Evolutionary conservation across 2,113 vertebrate genomes (phyloP), one percentile per base, ranked within the genome.

Genomic region (Callaeas wilsoni): DNA sequence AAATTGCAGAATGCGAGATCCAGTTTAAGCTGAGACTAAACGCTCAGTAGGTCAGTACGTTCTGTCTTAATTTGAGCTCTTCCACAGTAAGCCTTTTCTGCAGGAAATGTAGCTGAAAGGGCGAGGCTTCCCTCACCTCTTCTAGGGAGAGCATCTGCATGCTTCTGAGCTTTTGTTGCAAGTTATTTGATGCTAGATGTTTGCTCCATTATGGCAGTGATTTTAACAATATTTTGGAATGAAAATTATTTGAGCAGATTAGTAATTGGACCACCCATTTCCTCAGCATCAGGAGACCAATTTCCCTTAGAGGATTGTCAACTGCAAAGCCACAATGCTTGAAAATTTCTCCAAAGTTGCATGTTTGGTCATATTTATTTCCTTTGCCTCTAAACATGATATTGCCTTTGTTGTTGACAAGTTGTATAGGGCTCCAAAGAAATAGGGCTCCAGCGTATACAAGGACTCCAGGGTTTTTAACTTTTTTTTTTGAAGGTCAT

Each of bases 21-120:
- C 49, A 56, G 65, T 14, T 91, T 91, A 89, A 85, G 20, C 73
- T 84, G 32, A 49, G 83, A 81, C 69, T 71, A 60, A 59, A 33
- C 32, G 23, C 63, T 96, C 3, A 6, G 60, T 78, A 89, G 52
- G 62, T 90, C 63, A 80, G 63, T 35, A 21, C 1, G 0, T 84
- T 91, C 67, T 94, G 78, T 88, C 79, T 95, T 92, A 68, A 94
- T 96, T 60, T 83, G 71, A 94, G 62, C 47, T 92, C 63, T 49
- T 86, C 80, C 70, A 64, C 18, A 22, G 62, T 87, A 62, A 95
- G 47, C 41, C 52, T 55, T 68, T 80, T 91, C 91, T 93, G 30
- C 52, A 62, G 41, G 79, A 75, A 74, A 42, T 8, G 17, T 41
- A 84, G 92, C 84, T 88, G 62, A 87, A 96, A 92, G 87, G 74